A percentile compares a stretch with the other conserved stretches of the same genome.
These are phyloP conservation scores for Nansenia antarctica DNA, from an alignment of 2,113 vertebrate species.

Conservation along the genomic window DNA sequence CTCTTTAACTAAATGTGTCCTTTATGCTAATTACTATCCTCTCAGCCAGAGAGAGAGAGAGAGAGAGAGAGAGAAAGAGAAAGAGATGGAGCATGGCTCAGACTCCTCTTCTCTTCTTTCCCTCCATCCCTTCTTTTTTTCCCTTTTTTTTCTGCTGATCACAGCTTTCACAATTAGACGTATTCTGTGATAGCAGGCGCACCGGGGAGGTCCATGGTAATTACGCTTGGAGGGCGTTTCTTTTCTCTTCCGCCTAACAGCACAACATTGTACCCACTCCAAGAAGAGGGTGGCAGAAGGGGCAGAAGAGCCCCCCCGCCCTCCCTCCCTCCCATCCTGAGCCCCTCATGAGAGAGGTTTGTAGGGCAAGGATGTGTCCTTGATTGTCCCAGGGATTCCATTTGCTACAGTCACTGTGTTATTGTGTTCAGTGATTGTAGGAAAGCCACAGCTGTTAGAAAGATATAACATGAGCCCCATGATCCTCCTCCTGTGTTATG, in stretches of 20 bases:
- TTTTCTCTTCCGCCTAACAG: slow-evolving; percentile 24
- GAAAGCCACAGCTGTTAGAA: neutral
- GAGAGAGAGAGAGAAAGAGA: slow-evolving; percentile 5
- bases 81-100: slow-evolving; percentile 11
- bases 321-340: slow-evolving; percentile 1
- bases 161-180: slow-evolving; percentile 71
- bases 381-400: slow-evolving; percentile 1
- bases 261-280: neutral
- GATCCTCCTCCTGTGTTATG: neutral
- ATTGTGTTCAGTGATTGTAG: neutral
- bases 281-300: neutral
- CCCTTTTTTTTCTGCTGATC: slow-evolving; percentile 57
- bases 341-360: slow-evolving; percentile 29
- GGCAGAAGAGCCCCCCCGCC: neutral
- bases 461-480: neutral
- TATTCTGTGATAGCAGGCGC: slow-evolving; percentile 65
- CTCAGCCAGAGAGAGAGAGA: slow-evolving; percentile 22
- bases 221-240: slow-evolving; percentile 72
- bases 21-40: slow-evolving; percentile 60
- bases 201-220: slow-evolving; percentile 65
- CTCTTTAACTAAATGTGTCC: slow-evolving; percentile 52
- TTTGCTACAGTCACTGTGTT: slow-evolving; percentile 2
- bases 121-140: neutral
- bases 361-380: slow-evolving; percentile 38
- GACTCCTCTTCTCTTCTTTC: neutral